Percentiles rank a stretch among this genome's conserved stretches.
These are phyloP conservation scores for Agrilus mali DNA, from an alignment of 2,888 invertebrate species.

Conservation along the genomic window DNA sequence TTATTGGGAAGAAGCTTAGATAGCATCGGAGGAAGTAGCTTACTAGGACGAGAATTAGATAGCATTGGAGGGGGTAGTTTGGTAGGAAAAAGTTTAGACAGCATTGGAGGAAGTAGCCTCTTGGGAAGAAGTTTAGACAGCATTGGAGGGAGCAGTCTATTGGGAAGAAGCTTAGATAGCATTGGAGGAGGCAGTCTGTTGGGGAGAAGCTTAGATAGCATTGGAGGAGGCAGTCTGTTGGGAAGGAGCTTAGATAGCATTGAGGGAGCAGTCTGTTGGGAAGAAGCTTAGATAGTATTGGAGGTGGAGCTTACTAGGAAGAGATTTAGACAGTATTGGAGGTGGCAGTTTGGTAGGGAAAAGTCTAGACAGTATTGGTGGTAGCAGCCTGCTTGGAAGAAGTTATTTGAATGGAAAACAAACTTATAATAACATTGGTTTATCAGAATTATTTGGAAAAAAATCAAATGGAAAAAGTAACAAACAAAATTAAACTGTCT, in stretches of 20 bases:
- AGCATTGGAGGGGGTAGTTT: slow-evolving; percentile 13
- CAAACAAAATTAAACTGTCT: too few relatives aligned
- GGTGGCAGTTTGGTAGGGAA: slow-evolving; percentile 13
- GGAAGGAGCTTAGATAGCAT: slow-evolving; percentile 12
- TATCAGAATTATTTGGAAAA: too few relatives aligned
- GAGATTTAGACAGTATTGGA: slow-evolving; percentile 12
- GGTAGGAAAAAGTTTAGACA: slow-evolving; percentile 11
- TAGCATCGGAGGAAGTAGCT: slow-evolving; percentile 12
- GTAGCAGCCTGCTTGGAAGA: slow-evolving; percentile 8
- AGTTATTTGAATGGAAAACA: slow-evolving; percentile 10
- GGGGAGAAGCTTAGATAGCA: slow-evolving; percentile 9
- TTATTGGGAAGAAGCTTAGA: slow-evolving; percentile 8
- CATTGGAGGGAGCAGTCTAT: slow-evolving; percentile 13
- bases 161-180: slow-evolving; percentile 11
- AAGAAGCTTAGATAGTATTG: slow-evolving; percentile 12
- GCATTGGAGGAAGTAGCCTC: slow-evolving; percentile 13
- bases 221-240: slow-evolving; percentile 11
- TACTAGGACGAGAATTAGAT: slow-evolving; percentile 10
- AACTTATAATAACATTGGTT: background rate
- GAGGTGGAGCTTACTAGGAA: slow-evolving; percentile 11
- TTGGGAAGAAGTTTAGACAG: slow-evolving; percentile 10
- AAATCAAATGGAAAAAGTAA: too few relatives aligned
- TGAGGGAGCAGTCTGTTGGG: slow-evolving; percentile 12
- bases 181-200: slow-evolving; percentile 12
- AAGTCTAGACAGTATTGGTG: slow-evolving; percentile 13